A percentile compares a stretch with the other conserved stretches of the same genome.
These are phyloP conservation scores for Hemiscyllium ocellatum DNA, from an alignment of 2,113 vertebrate species.

Conservation along the genomic window DNA sequence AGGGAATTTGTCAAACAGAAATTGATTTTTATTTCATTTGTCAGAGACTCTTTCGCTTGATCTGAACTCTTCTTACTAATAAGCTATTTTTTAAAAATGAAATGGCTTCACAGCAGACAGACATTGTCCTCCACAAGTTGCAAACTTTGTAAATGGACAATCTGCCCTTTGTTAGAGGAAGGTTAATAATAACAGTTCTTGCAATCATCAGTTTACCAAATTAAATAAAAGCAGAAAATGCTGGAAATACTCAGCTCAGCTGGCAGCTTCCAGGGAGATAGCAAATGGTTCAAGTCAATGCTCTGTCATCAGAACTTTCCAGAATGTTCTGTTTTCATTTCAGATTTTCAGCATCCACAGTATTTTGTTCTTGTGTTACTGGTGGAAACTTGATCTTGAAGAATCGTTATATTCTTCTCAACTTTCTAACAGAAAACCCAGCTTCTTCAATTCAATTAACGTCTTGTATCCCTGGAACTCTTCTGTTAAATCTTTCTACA, in stretches of 20 bases:
- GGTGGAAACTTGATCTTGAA: not conserved
- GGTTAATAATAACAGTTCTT: not conserved
- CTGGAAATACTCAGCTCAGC: not conserved
- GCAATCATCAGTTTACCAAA: not conserved
- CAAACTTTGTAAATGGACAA: not conserved
- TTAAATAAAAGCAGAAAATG: not conserved
- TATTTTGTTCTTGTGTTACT: not conserved
- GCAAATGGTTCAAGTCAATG: not conserved
- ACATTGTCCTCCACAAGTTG: not conserved
- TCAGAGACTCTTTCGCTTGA: not conserved
- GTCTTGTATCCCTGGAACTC: too few species aligned
- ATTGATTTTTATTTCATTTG: not conserved
- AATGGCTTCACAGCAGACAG: not conserved
- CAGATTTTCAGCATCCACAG: not conserved
- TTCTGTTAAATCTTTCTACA: too few species aligned
- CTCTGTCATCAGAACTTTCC: not conserved
- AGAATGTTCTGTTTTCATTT: not conserved
- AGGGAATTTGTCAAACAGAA: not conserved
- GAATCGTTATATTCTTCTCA: not conserved
- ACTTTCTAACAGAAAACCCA: too few species aligned
- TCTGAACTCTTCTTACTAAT: not conserved
- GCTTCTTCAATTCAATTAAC: too few species aligned
- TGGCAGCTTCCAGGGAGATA: not conserved
- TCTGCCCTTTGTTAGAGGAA: not conserved
- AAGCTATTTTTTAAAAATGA: not conserved